These are phyloP conservation scores for Hydropsyche tenuis DNA, from an alignment of 1,140 invertebrate species.

Conservation along the genomic window DNA sequence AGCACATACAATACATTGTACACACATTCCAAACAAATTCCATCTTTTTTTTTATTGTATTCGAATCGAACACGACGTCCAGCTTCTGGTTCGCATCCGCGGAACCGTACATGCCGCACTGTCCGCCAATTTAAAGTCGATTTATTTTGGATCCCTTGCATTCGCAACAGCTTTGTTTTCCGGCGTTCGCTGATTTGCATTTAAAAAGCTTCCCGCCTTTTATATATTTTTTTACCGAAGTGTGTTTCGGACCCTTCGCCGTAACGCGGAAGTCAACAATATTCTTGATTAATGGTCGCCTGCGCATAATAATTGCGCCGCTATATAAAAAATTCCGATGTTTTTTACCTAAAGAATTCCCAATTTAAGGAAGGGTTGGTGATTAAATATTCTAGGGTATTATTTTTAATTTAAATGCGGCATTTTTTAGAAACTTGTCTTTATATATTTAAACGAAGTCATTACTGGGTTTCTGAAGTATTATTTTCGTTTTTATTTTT, in stretches of 20 bases:
- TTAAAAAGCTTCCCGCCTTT: conserved; percentile 35
- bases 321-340: not conserved
- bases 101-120: not conserved
- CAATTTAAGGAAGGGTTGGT: not conserved
- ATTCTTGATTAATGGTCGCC: conserved; percentile 26
- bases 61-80: no score
- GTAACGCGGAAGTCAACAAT: conserved; percentile 30
- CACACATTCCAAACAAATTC: no score
- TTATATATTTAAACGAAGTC: no score
- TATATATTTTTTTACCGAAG: not conserved
- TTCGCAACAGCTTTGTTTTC: conserved; percentile 20
- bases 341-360: not conserved
- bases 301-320: conserved; percentile 3
- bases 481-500: no score
- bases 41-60: no score
- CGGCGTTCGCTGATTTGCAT: conserved; percentile 23
- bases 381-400: no score
- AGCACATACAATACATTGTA: no score
- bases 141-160: conserved; percentile 23
- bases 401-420: no score
- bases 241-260: not conserved
- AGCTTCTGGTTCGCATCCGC: no score
- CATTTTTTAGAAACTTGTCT: no score
- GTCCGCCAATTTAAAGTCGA: conserved; percentile 25
- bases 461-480: no score